phyloP scores from a whole-genome alignment of 2,888 invertebrate genomes.

The Pachycephus smyrnensis region DNA sequence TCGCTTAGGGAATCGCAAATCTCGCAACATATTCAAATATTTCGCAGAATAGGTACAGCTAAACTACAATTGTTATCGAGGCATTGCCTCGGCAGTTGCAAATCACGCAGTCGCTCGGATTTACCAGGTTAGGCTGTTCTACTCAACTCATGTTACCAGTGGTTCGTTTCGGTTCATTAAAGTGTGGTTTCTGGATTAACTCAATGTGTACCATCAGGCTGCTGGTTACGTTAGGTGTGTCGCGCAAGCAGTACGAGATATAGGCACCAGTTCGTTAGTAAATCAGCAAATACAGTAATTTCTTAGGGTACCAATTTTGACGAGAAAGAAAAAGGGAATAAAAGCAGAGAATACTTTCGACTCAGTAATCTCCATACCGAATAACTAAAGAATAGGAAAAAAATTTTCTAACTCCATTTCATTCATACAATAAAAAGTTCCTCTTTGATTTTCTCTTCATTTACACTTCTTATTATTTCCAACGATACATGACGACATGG shows the following conservation, averaged over 20 bases:
- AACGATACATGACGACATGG: background rate
- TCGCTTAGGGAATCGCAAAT: background rate
- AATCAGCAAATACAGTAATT: background rate
- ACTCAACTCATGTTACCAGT: background rate
- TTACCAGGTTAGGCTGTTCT: background rate
- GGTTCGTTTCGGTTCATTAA: constrained; percentile 24
- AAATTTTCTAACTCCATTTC: background rate
- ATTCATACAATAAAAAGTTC: background rate
- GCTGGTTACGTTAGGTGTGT: background rate
- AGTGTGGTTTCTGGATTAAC: constrained; percentile 26
- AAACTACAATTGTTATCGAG: background rate
- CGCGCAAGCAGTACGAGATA: background rate
- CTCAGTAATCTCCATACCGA: background rate
- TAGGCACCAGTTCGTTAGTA: background rate
- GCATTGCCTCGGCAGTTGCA: background rate
- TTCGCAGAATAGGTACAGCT: background rate
- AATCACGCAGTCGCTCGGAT: constrained; percentile 2
- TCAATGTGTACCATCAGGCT: constrained; percentile 1
- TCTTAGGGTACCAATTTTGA: background rate
- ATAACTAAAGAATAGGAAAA: background rate
- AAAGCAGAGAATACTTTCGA: background rate
- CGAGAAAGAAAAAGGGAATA: background rate
- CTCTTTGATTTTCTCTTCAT: background rate
- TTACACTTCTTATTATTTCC: background rate
- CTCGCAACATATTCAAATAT: background rate